Evolutionary conservation across 2,113 vertebrate species (phyloP), one percentile per base, ranked within the genome.

Genomic region (Acanthisitta chloris): DNA sequence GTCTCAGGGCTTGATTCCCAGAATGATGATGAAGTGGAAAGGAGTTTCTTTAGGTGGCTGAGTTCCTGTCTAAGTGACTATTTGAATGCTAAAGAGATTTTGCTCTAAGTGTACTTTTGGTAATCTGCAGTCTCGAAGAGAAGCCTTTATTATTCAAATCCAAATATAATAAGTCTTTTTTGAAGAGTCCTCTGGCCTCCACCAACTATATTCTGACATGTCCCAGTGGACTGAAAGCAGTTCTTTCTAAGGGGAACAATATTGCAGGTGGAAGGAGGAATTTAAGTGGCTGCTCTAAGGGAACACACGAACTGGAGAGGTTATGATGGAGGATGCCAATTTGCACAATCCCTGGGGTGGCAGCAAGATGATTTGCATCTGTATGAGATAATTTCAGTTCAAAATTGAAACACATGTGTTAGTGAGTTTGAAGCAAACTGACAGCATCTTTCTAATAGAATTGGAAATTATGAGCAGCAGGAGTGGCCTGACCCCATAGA

Each of bases 11-110:
- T 70, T 34, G 10, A 17, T 79, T 96, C 91, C 93, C 89, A 92
- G 87, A 90, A 81, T 21, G 52, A 67, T 92, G 83, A 82, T 72
- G 87, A 81, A 91, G 62, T 95, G 89, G 81, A 77, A 94, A 91
- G 52, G 40, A 92, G 69, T 84, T 92, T 84, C 81, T 89, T 84
- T 84, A 85, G 81, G 81, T 89, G 86, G 12, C 78, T 76, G 65
- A 71, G 61, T 87, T 94, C 45, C 73, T 94, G 52, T 85, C 38
- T 82, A 54, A 85, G 72, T 81, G 69, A 48, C 55, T 78, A 52
- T 71, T 84, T 59, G 55, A 67, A 85, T 67, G 21, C 9, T 72
- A 31, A 81, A 91, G 52, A 81, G 57, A 65, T 81, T 91, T 57
- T 92, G 8, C 15, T 76, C 8, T 66, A 86, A 82, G 33, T 66